Conservation (phyloP, 2,113 vertebrate species). For the Engraulis encrasicolus region DNA sequence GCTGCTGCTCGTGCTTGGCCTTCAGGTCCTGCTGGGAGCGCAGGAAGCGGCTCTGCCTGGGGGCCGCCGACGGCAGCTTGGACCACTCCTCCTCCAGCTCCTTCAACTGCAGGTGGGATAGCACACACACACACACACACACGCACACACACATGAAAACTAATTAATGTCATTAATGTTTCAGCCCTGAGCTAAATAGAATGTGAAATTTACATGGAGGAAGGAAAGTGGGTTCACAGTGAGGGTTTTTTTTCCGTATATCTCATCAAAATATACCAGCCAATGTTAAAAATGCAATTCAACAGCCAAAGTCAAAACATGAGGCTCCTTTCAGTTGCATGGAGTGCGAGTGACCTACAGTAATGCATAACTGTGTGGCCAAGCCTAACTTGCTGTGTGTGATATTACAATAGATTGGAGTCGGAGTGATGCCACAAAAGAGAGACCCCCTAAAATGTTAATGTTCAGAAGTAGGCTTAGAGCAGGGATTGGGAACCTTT, state of each 20-base stretch:
- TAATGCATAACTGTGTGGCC: background rate
- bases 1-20: conserved; percentile 93
- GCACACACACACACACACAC: too few relatives aligned
- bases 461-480: too few relatives aligned
- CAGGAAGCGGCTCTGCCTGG: conserved; percentile 89
- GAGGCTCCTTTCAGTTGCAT: background rate
- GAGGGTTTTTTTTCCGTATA: background rate
- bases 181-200: background rate
- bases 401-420: background rate
- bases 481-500: too few relatives aligned
- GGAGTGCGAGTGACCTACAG: background rate
- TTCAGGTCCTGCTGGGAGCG: conserved; percentile 96
- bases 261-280: background rate
- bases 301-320: background rate
- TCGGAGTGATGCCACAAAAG: background rate
- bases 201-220: background rate
- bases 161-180: background rate
- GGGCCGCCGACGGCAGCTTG: conserved; percentile 83
- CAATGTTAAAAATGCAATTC: background rate
- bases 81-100: conserved; percentile 98
- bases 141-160: background rate
- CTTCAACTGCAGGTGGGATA: conserved; percentile 81
- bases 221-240: background rate
- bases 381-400: background rate
- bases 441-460: background rate